Conservation (phyloP, 1,140 invertebrate species). For the Eriosoma lanigerum region DNA sequence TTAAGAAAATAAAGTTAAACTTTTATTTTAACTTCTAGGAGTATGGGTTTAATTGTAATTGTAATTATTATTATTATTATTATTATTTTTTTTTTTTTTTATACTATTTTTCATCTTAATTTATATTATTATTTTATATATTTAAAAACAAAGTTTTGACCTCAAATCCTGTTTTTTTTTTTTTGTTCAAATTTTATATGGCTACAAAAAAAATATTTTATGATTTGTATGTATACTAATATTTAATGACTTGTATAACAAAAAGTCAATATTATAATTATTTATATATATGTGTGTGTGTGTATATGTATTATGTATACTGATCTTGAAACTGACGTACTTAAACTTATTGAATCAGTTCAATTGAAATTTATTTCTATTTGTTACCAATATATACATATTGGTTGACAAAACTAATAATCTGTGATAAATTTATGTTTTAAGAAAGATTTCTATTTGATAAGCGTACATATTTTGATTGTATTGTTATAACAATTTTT, state of each 20-base stretch:
- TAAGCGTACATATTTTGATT: constrained; percentile 1
- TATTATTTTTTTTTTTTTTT: not conserved
- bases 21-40: not conserved
- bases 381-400: not conserved
- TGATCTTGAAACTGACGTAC: not conserved
- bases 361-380: constrained; percentile 1
- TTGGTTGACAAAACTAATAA: constrained; percentile 43
- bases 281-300: not conserved
- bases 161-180: not conserved
- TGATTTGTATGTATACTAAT: not conserved
- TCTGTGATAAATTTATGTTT: constrained; percentile 45
- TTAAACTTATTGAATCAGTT: constrained; percentile 21
- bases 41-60: not conserved
- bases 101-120: constrained; percentile 2
- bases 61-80: constrained; percentile 1
- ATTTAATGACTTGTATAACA: constrained; percentile 3
- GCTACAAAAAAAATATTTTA: not conserved
- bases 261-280: constrained; percentile 5
- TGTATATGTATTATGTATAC: not conserved
- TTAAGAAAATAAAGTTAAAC: constrained; percentile 16
- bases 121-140: constrained; percentile 33
- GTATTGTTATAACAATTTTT: constrained; percentile 1
- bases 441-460: constrained; percentile 24
- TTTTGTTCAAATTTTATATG: constrained; percentile 9
- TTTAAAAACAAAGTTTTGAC: constrained; percentile 8